These are phyloP conservation scores for Pedetes capensis DNA, from an alignment of 2,113 vertebrate species.

Conservation along the genomic window DNA sequence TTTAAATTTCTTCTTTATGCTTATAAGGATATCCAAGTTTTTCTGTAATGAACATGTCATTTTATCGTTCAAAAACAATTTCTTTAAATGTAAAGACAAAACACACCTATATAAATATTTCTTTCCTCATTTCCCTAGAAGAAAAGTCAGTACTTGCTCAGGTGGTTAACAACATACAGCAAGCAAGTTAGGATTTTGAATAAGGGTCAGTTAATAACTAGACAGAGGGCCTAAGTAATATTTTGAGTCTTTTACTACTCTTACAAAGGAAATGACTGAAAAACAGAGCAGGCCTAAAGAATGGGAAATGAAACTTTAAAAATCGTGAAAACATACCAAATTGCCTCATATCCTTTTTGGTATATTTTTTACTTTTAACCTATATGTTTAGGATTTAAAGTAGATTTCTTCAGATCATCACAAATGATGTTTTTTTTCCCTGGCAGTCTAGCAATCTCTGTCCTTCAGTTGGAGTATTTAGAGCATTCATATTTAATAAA, in stretches of 20 bases:
- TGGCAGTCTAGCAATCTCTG: background rate
- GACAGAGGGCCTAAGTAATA: background rate
- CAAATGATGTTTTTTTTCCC: background rate
- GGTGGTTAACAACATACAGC: background rate
- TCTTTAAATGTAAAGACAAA: background rate
- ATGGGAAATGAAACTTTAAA: background rate
- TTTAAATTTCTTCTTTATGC: conserved; percentile 26
- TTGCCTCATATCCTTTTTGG: background rate
- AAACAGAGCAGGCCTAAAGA: background rate
- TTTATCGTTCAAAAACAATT: background rate
- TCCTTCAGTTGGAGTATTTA: background rate
- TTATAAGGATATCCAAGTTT: background rate
- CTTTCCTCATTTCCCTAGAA: background rate
- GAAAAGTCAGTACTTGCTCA: background rate
- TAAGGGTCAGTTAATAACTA: no score
- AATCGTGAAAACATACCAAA: background rate
- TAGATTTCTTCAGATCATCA: background rate
- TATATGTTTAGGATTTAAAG: background rate
- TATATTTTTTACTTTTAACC: background rate
- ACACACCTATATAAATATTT: background rate
- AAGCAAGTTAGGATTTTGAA: background rate
- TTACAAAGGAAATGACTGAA: background rate
- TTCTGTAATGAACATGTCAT: background rate
- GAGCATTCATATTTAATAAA: conserved; percentile 31
- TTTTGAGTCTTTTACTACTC: background rate